Evolutionary conservation across 2,888 invertebrate species (phyloP).

Genomic region (Caenorhabditis zanzibari): DNA sequence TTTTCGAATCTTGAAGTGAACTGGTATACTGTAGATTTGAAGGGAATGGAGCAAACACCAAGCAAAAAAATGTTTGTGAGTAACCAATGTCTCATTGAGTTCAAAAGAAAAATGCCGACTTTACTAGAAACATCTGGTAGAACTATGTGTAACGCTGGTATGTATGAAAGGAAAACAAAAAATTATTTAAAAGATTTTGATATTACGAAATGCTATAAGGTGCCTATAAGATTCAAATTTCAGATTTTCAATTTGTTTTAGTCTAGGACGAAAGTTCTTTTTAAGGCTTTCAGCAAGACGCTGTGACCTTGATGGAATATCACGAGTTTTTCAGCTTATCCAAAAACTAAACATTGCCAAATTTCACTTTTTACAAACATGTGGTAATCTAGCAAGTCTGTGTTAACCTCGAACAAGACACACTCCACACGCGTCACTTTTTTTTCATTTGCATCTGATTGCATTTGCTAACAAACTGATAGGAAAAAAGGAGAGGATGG

Average conservation of each 20-base stretch:
- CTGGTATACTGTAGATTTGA: neutral
- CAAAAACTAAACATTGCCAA: neutral
- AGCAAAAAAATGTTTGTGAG: constrained; percentile 3
- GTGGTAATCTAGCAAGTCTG: neutral
- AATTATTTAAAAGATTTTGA: neutral
- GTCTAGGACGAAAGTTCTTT: no score
- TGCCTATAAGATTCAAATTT: no score
- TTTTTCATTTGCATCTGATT: constrained; percentile 35
- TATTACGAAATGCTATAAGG: no score
- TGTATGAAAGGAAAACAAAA: neutral
- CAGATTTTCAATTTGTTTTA: no score
- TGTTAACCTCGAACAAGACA: constrained; percentile 57
- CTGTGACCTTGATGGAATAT: neutral
- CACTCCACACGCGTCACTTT: constrained; percentile 39
- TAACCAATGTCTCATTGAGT: constrained; percentile 8
- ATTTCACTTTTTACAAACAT: constrained; percentile 4
- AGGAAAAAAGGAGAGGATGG: neutral
- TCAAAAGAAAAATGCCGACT: constrained; percentile 10
- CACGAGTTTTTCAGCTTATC: neutral
- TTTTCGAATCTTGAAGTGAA: neutral
- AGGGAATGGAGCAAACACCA: neutral
- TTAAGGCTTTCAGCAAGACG: neutral
- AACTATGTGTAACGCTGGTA: no score
- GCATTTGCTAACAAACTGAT: constrained; percentile 41
- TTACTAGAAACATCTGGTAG: constrained; percentile 2